A percentile compares a stretch with the other conserved stretches of the same genome.
These are phyloP conservation scores for Pilophorus perplexus DNA, from an alignment of 2,888 invertebrate species.

Conservation along the genomic window DNA sequence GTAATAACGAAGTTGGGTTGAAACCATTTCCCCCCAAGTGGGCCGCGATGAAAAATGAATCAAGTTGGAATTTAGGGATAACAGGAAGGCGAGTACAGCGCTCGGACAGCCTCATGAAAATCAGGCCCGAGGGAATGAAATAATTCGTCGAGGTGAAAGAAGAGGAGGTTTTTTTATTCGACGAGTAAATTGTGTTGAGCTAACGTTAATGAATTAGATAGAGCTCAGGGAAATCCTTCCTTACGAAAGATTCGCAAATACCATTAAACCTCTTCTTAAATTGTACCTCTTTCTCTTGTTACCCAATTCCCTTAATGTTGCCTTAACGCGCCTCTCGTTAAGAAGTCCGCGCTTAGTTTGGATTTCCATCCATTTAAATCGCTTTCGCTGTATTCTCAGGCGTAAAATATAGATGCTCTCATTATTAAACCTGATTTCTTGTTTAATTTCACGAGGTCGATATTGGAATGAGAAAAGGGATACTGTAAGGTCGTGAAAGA, in stretches of 20 bases:
- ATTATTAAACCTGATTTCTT: too few relatives aligned
- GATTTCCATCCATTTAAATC: conserved; percentile 4
- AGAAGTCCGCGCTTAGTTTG: not conserved
- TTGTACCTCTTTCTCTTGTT: conserved; percentile 14
- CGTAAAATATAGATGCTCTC: too few relatives aligned
- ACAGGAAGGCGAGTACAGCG: too few relatives aligned
- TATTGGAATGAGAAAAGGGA: too few relatives aligned
- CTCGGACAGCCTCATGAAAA: too few relatives aligned
- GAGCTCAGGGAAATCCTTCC: conserved; percentile 5
- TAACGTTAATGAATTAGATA: conserved; percentile 13
- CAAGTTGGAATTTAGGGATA: too few relatives aligned
- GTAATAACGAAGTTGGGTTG: too few relatives aligned
- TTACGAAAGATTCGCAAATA: conserved; percentile 5
- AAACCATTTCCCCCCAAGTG: too few relatives aligned
- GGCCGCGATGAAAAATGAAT: too few relatives aligned
- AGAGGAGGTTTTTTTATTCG: not conserved
- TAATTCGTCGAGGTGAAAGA: conserved; percentile 7
- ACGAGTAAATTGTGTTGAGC: conserved; percentile 4
- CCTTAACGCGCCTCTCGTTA: not conserved
- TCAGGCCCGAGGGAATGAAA: not conserved
- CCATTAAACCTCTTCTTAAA: not conserved
- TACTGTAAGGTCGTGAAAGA: too few relatives aligned
- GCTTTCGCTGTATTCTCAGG: too few relatives aligned
- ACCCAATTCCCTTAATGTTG: conserved; percentile 15
- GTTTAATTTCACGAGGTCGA: too few relatives aligned